Evolutionary conservation across 53 echinoderm and acorn worm species (phyloP).

Genomic region (Henricia sp.): DNA sequence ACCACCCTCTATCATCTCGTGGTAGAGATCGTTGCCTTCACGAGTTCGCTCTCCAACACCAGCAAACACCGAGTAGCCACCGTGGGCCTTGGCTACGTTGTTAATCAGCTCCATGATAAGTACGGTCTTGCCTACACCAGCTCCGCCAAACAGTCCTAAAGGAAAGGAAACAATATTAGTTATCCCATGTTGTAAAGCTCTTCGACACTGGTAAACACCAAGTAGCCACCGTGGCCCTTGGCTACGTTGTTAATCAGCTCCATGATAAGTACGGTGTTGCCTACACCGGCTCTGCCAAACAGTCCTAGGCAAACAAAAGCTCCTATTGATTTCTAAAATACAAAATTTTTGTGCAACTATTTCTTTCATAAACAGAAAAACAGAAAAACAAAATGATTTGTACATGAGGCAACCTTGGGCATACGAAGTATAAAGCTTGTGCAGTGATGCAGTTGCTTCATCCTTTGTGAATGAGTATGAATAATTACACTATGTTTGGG

Average conservation of each 20-base stretch:
- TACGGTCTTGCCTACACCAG: conserved; percentile 99
- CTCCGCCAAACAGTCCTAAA: conserved; percentile 95
- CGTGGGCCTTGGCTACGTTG: conserved; percentile 99
- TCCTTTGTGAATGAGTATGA: neutral
- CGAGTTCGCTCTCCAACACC: conserved; percentile 99
- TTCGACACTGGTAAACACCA: neutral
- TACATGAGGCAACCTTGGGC: too few relatives aligned
- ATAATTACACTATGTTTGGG: neutral
- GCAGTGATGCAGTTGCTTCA: too few relatives aligned
- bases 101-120: conserved; percentile 99
- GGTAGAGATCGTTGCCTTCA: conserved; percentile 99
- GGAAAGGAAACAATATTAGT: neutral
- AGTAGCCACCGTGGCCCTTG: too few relatives aligned
- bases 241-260: too few relatives aligned
- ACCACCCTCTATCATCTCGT: conserved; percentile 99
- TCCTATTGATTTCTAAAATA: neutral
- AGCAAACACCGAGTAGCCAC: conserved; percentile 99
- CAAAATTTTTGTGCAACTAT: neutral
- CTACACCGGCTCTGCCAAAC: too few relatives aligned
- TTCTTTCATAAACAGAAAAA: neutral
- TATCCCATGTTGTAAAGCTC: neutral
- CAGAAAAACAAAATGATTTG: too few relatives aligned
- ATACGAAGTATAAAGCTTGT: too few relatives aligned
- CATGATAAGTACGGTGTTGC: too few relatives aligned
- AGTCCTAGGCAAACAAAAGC: neutral